Evolutionary conservation across 1,140 invertebrate species (phyloP), one percentile per base, ranked within the genome.

Genomic region (Phocides pigmalion): DNA sequence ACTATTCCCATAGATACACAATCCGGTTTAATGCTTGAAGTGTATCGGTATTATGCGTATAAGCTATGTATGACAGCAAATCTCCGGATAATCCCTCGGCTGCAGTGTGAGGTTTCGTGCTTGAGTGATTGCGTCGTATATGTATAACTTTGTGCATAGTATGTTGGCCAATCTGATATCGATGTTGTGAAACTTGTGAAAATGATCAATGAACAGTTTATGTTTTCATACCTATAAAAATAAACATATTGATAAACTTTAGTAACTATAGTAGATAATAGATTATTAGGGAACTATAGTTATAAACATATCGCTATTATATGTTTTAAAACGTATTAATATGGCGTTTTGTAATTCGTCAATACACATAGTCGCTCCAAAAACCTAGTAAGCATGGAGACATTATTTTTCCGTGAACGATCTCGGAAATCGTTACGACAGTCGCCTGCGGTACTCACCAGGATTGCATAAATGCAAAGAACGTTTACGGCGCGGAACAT

Each of bases 401-500:
- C 5, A 17, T 53, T 61, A 61, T 59, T 64, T 53, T 70, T 46
- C 28, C 62, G 59, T 47, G 19, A 20, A 68, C 35, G n/a, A 46
- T 32, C 32, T 72, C 51, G 46, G 66, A 72, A 76, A 80, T 70
- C 69, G 66, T 74, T 70, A 75, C 72, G 66, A 74, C 58, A 72
- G 63, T 79, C 70, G 66, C 68, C 65, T 68, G 68, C 59, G 66
- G 75, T 76, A 79, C 65, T 70, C 19, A 74, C 72, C 59, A 59
- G 78, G 81, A 79, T 82, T 81, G 78, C 85, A 88, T 87, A 87
- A 90, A 88, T 79, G 72, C 81, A 80, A 81, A 84, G 81, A 87
- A 66, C 81, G 74, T 87, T 89, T 81, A 83, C 79, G 64, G 70
- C 74, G 72, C 70, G 70, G 74, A 84, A 83, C 77, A 84, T 84